Percentiles rank a stretch among this genome's conserved stretches.
Conservation (phyloP, 2,888 invertebrate species). For the Aporophyla lueneburgensis region DNA sequence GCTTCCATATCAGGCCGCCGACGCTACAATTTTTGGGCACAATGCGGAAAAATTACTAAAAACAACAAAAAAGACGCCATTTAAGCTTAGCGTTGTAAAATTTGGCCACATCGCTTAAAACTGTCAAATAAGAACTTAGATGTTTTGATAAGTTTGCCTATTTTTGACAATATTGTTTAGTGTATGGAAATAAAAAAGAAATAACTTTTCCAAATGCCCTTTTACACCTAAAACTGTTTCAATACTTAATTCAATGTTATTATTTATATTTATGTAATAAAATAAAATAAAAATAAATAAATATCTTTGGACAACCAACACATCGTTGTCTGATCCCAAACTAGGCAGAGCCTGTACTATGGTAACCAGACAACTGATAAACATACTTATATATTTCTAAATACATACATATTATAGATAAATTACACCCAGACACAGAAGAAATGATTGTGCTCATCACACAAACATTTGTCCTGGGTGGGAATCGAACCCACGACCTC, state of each 20-base stretch:
- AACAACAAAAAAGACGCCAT: background rate
- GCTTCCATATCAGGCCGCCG: background rate
- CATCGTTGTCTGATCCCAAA: no score
- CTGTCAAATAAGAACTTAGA: background rate
- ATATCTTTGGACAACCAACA: no score
- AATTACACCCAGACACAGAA: no score
- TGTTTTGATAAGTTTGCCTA: background rate
- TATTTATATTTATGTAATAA: no score
- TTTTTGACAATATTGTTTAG: background rate
- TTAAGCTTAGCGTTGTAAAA: background rate
- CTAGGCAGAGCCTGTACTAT: no score
- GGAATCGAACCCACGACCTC: no score
- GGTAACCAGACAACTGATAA: no score
- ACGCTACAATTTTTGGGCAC: background rate
- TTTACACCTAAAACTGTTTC: background rate
- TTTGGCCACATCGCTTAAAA: background rate
- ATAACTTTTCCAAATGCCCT: background rate
- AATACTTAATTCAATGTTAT: background rate
- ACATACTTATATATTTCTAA: no score
- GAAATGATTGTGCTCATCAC: no score
- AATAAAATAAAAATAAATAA: no score
- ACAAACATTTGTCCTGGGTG: no score
- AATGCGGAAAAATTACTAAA: background rate
- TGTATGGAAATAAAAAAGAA: background rate
- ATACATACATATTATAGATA: no score